phyloP scores from a whole-genome alignment of 2,888 invertebrate species.

The Calameuta idolon region DNA sequence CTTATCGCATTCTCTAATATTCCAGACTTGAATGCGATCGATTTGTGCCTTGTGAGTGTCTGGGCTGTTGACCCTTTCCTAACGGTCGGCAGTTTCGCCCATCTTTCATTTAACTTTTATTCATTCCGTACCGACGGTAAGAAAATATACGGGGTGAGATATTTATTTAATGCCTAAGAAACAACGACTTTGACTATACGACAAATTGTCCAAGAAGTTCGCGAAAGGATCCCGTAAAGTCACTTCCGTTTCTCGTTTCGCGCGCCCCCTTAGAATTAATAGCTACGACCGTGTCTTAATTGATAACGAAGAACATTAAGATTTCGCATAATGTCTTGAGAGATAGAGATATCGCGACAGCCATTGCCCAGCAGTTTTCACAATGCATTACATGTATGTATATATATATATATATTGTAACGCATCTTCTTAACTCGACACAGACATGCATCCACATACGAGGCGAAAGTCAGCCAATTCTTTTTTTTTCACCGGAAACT shows the following conservation, averaged over 20 bases:
- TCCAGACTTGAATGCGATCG: conserved; percentile 36
- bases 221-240: conserved; percentile 31
- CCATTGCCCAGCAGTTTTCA: conserved; percentile 15
- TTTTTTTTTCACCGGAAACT: no score
- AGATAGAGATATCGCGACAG: neutral
- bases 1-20: conserved; percentile 30
- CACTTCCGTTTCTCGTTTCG: conserved; percentile 59
- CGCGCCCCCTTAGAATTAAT: conserved; percentile 53
- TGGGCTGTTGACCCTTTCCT: conserved; percentile 45
- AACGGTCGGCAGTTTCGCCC: neutral
- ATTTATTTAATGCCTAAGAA: no score
- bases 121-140: no score
- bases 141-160: no score
- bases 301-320: conserved; percentile 60
- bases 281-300: conserved; percentile 57
- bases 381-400: neutral
- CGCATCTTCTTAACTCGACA: no score
- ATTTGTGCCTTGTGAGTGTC: conserved; percentile 36
- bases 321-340: conserved; percentile 42
- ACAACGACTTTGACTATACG: neutral
- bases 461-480: no score
- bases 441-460: no score
- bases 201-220: neutral
- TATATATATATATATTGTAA: no score
- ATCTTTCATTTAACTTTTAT: neutral